phyloP scores from a whole-genome alignment of 1,140 invertebrate genomes.

The Drosophila hydei region DNA sequence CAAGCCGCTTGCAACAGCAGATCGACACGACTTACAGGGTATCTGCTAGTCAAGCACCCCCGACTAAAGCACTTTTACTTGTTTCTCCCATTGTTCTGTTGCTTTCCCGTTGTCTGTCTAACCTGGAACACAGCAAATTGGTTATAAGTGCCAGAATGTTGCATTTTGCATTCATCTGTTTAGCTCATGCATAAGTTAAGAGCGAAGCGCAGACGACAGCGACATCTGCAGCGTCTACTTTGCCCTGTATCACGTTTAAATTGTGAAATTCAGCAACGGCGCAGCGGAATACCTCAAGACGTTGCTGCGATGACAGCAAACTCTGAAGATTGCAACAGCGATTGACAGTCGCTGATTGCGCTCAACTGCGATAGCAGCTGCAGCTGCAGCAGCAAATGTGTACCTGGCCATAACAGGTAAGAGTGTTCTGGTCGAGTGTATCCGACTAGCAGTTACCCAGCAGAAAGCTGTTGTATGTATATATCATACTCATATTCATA shows the following conservation, averaged over 20 bases:
- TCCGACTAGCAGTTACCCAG: too few species aligned
- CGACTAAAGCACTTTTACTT: too few species aligned
- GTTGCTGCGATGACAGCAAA: conserved; percentile 21
- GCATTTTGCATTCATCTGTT: conserved; percentile 62
- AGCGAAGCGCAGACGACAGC: conserved; percentile 1
- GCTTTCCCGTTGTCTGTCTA: neutral
- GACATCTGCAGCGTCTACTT: conserved; percentile 7
- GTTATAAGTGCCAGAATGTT: conserved; percentile 62
- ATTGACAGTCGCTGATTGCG: conserved; percentile 79
- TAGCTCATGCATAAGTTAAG: conserved; percentile 63
- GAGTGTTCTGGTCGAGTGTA: neutral
- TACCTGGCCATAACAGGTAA: conserved; percentile 26
- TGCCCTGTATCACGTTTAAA: conserved; percentile 32
- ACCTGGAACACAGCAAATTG: conserved; percentile 35
- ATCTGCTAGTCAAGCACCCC: too few species aligned
- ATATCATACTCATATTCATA: too few species aligned
- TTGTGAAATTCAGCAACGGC: conserved; percentile 51
- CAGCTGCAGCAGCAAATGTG: conserved; percentile 13
- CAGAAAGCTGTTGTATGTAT: too few species aligned
- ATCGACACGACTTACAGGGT: neutral
- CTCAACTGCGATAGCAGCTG: conserved; percentile 26
- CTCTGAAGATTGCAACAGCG: conserved; percentile 73
- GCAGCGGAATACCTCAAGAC: conserved; percentile 41
- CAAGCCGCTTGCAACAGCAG: too few species aligned
- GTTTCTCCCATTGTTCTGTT: neutral